Base-by-base conservation (phyloP, 2,888 invertebrate species). In the Spodoptera picta region DNA sequence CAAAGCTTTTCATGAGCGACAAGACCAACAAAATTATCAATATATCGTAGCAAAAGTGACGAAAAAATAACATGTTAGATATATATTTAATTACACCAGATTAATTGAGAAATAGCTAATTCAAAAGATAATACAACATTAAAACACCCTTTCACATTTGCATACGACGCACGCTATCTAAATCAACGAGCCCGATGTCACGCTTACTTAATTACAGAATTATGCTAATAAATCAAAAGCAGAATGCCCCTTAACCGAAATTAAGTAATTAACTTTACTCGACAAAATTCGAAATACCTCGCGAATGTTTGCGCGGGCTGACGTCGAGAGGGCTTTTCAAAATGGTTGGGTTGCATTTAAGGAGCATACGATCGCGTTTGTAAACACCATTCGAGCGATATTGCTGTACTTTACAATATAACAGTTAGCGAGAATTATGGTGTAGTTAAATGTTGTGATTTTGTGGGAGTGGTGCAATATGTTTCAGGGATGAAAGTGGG, bases 231-330 rank as follows among this genome's bases (percentile, higher is more conserved):
- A 91, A 91, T 91, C 88, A 89, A 81, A 73, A 69, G 75, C 76
- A 79, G 83, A 85, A 87, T 87, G 86, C 84, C 86, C 83, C 84
- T 88, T 87, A 87, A 87, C 86, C 82, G 70, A 88, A 92, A 92
- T 92, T 90, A 92, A 92, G 92, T 92, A 90, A 92, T 92, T 92
- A 91, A 89, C 83, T 82, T 83, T 79, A 86, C 75, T 76, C 87
- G 65, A 61, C 80, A 59, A 80, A 86, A 83, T 90, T 83, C 79
- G 83, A 85, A 83, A 83, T 65, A 67, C 72, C 56, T 23, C 56
- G 60, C 54, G 48, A 70, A 73, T 87, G 81, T 86, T 83, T 82
- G 75, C 65, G 60, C 64, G 60, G 54, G 53, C 58, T 48, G 46
- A 57, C 12, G 60, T 67, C 47, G 51, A 83, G 81, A 66, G 82